phyloP scores from a whole-genome alignment of 2,797 vertebrate genomes.

The Loriculus beryllinus region DNA sequence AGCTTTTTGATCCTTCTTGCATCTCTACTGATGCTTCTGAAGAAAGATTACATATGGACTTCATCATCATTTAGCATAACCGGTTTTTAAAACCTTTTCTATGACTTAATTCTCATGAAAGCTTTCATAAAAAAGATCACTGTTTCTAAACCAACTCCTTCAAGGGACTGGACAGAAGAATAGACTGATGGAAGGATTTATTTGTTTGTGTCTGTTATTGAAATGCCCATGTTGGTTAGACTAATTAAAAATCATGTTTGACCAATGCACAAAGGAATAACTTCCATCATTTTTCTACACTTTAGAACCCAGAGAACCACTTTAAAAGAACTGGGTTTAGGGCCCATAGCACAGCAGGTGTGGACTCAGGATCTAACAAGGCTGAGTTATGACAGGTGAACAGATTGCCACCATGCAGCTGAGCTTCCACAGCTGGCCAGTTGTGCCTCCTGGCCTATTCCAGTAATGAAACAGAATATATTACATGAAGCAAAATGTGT shows the following conservation, averaged over 20 bases:
- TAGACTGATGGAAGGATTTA: background rate
- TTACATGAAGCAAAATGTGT: background rate
- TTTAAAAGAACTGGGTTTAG: background rate
- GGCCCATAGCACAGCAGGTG: background rate
- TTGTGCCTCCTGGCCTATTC: background rate
- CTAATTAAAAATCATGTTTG: background rate
- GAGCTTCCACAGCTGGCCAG: slow-evolving; percentile 24
- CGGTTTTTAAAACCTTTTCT: background rate
- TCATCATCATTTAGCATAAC: background rate
- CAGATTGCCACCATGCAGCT: background rate
- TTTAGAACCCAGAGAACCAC: background rate
- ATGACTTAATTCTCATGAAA: background rate
- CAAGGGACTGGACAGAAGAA: background rate
- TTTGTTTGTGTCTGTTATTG: background rate
- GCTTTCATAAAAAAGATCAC: background rate
- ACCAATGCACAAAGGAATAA: background rate
- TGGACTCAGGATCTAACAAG: background rate
- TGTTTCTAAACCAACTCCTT: background rate
- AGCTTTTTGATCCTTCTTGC: background rate
- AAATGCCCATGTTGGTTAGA: background rate
- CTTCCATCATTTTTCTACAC: background rate
- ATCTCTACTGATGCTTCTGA: background rate
- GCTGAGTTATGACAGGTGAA: background rate
- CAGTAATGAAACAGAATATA: background rate
- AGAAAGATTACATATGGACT: background rate